Conservation (phyloP, 2,888 invertebrate species). For the Orchestes rusci region DNA sequence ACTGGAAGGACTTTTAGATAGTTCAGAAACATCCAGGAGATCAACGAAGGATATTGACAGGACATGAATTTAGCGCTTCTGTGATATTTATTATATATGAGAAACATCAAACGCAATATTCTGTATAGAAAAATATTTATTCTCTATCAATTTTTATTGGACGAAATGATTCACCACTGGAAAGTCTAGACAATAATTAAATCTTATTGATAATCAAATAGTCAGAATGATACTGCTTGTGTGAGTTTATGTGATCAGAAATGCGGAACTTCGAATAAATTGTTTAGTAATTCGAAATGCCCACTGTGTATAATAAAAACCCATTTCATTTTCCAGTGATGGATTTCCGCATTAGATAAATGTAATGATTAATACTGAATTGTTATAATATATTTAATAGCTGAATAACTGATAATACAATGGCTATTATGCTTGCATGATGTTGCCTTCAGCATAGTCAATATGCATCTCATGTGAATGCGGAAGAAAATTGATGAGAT, state of each 20-base stretch:
- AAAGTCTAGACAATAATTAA: too few relatives aligned
- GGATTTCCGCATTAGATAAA: constrained; percentile 20
- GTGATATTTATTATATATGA: too few relatives aligned
- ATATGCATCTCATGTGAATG: constrained; percentile 2
- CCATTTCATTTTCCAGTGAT: constrained; percentile 13
- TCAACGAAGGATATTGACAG: too few relatives aligned
- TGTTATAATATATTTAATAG: constrained; percentile 14
- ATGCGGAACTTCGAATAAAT: constrained; percentile 17
- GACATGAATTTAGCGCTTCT: too few relatives aligned
- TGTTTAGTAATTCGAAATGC: constrained; percentile 17
- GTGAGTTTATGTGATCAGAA: constrained; percentile 14
- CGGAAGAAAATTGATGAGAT: background rate
- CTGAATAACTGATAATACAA: constrained; percentile 13
- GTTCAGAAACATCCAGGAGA: too few relatives aligned
- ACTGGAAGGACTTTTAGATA: too few relatives aligned
- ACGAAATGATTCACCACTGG: too few relatives aligned
- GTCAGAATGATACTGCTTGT: constrained; percentile 15
- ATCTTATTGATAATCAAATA: too few relatives aligned
- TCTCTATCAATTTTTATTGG: too few relatives aligned
- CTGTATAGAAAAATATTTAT: too few relatives aligned
- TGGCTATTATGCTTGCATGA: constrained; percentile 6
- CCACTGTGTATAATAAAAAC: constrained; percentile 14
- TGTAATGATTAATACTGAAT: constrained; percentile 14
- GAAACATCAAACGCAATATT: too few relatives aligned
- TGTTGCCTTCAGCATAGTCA: constrained; percentile 5